Evolutionary conservation across 2,797 vertebrate genomes (phyloP).

Genomic region (Etheostoma nigrum): DNA sequence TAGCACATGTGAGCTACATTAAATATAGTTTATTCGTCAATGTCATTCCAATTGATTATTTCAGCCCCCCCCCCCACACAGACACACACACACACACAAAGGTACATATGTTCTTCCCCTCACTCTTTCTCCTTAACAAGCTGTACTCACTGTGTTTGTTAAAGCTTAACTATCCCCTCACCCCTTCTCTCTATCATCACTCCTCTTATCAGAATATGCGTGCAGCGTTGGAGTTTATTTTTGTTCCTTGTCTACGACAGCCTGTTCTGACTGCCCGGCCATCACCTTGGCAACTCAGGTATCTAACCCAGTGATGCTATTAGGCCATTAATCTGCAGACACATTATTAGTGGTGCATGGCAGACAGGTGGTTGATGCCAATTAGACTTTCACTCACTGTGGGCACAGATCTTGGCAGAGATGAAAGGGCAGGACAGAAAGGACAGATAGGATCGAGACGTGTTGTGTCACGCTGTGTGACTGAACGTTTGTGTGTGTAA

Average conservation of each 20-base stretch:
- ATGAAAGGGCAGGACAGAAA: slow-evolving; percentile 28
- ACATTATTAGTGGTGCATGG: slow-evolving; percentile 35
- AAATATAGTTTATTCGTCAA: neutral
- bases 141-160: slow-evolving; percentile 51
- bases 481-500: slow-evolving; percentile 1
- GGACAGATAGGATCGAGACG: slow-evolving; percentile 43
- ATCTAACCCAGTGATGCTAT: slow-evolving; percentile 34
- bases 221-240: slow-evolving; percentile 54
- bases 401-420: slow-evolving; percentile 36
- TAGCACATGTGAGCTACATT: neutral
- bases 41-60: neutral
- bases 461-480: slow-evolving; percentile 39
- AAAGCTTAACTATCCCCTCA: slow-evolving; percentile 50
- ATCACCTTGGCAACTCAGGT: slow-evolving; percentile 42
- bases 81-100: too few species aligned
- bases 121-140: slow-evolving; percentile 2
- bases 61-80: neutral
- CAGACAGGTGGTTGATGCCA: slow-evolving; percentile 35
- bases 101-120: neutral
- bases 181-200: slow-evolving; percentile 30
- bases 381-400: slow-evolving; percentile 29
- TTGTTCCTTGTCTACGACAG: slow-evolving; percentile 42
- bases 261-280: slow-evolving; percentile 28
- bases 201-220: slow-evolving; percentile 61
- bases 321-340: slow-evolving; percentile 23